phyloP scores from a whole-genome alignment of 2,113 vertebrate species.

The Phoxinus phoxinus region DNA sequence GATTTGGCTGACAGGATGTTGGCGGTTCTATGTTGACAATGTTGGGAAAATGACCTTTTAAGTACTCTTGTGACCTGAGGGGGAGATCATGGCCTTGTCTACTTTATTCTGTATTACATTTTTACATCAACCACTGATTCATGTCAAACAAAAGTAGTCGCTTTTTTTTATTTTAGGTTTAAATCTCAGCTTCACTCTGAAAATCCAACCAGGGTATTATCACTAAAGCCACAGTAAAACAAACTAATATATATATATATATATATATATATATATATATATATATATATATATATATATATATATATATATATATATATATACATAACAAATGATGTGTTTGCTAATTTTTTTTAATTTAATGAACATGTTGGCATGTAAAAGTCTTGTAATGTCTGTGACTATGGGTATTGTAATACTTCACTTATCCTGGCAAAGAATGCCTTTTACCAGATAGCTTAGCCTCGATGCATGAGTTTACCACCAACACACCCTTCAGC shows the following conservation, averaged over 20 bases:
- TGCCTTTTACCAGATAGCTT: background rate
- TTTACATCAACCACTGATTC: background rate
- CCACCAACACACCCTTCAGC: background rate
- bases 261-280: no score
- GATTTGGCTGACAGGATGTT: constrained; percentile 70
- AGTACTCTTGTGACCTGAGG: constrained; percentile 60
- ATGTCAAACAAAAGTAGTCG: background rate
- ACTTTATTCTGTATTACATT: constrained; percentile 3
- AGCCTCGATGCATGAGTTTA: background rate
- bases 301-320: no score
- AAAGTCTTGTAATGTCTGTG: no score
- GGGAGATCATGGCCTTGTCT: background rate
- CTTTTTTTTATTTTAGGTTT: background rate
- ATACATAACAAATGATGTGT: background rate
- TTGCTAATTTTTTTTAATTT: background rate
- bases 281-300: no score
- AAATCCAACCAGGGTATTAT: background rate
- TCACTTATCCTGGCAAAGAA: background rate
- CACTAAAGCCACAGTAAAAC: background rate
- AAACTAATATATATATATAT: no score
- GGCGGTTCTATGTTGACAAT: constrained; percentile 52
- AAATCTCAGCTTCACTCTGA: background rate
- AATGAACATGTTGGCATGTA: background rate
- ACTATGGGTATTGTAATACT: background rate
- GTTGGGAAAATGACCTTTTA: constrained; percentile 60